These are phyloP conservation scores for Alosa alosa DNA, from an alignment of 2,113 vertebrate genomes.

Conservation along the genomic window DNA sequence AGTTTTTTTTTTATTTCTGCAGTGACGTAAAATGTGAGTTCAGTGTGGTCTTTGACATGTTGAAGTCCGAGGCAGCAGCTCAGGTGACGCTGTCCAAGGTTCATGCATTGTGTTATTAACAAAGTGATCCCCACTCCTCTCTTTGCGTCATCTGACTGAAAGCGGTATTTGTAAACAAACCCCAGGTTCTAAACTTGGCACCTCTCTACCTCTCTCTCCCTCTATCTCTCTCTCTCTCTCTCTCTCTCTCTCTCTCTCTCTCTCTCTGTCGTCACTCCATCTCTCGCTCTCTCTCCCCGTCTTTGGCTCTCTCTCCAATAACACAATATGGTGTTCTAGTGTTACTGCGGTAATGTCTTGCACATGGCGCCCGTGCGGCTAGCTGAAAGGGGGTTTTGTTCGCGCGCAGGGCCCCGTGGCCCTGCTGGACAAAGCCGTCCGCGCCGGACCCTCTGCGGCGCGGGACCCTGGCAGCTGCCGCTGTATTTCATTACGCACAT, in stretches of 20 bases:
- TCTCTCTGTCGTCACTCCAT: background rate
- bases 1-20: background rate
- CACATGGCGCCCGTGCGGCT: conserved; percentile 45
- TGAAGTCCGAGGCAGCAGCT: background rate
- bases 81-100: background rate
- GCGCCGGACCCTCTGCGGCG: conserved; percentile 21
- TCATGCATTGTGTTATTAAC: background rate
- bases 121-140: background rate
- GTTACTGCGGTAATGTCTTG: conserved; percentile 53
- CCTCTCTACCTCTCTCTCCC: background rate
- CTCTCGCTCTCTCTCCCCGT: conserved; percentile 21
- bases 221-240: background rate
- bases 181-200: background rate
- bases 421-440: conserved; percentile 13
- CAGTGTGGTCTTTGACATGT: background rate
- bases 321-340: conserved; percentile 45
- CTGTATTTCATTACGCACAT: conserved; percentile 45
- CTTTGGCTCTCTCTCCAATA: background rate
- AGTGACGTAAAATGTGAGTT: background rate
- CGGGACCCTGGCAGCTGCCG: conserved; percentile 35
- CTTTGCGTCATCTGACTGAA: background rate
- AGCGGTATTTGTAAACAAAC: background rate
- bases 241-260: background rate
- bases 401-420: background rate
- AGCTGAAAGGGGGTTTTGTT: conserved; percentile 27